These are phyloP conservation scores for Troides aeacus DNA, from an alignment of 2,888 invertebrate genomes.

Conservation along the genomic window DNA sequence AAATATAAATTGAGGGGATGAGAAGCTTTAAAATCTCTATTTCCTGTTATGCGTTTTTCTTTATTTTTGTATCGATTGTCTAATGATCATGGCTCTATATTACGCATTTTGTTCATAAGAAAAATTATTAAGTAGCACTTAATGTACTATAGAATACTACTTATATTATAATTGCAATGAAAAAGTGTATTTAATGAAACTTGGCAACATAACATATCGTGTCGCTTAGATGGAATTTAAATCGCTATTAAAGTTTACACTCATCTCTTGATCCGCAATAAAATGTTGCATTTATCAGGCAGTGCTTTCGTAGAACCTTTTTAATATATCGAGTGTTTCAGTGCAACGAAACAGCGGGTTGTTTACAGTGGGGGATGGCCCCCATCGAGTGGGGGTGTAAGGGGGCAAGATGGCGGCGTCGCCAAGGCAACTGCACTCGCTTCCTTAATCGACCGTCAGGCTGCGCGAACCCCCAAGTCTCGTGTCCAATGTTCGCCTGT, in stretches of 20 bases:
- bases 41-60: too few species aligned
- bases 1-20: too few species aligned
- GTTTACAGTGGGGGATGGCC: constrained; percentile 68
- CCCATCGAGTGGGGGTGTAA: constrained; percentile 44
- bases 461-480: constrained; percentile 57
- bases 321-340: constrained; percentile 78
- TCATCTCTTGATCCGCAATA: constrained; percentile 42
- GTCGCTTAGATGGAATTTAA: constrained; percentile 19
- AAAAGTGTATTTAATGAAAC: neutral
- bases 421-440: constrained; percentile 78
- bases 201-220: neutral
- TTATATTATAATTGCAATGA: neutral
- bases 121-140: too few species aligned
- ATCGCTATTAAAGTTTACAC: constrained; percentile 25
- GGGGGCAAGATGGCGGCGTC: constrained; percentile 77
- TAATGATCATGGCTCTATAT: too few species aligned
- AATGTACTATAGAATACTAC: too few species aligned
- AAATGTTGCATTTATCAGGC: constrained; percentile 62
- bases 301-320: constrained; percentile 66
- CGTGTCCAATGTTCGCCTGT: constrained; percentile 64
- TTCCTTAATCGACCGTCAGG: constrained; percentile 77
- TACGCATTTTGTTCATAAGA: too few species aligned
- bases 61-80: too few species aligned
- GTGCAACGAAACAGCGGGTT: constrained; percentile 76
- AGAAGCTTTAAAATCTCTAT: too few species aligned